Conservation (phyloP, 2,888 invertebrate species). For the Clanis bilineata region DNA sequence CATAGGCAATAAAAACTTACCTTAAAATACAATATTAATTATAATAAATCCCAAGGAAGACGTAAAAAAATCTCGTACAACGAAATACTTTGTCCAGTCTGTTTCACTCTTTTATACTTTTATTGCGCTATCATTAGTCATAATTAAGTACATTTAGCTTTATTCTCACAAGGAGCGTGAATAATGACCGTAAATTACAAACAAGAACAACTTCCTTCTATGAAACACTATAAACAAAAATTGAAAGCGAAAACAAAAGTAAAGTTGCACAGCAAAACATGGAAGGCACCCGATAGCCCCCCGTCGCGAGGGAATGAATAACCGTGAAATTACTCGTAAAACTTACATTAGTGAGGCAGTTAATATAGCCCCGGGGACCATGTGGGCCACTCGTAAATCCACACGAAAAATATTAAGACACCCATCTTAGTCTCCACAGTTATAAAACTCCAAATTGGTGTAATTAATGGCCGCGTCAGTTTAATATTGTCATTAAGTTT, state of each 20-base stretch:
- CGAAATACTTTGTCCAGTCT: background rate
- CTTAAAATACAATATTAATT: too few relatives aligned
- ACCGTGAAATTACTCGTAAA: slow-evolving; percentile 80
- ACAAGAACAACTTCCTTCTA: slow-evolving; percentile 4
- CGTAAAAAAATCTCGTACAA: background rate
- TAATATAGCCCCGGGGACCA: slow-evolving; percentile 65
- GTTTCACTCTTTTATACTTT: background rate
- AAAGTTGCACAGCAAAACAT: slow-evolving; percentile 1
- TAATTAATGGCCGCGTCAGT: slow-evolving; percentile 51
- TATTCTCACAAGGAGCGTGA: slow-evolving; percentile 2
- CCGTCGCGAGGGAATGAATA: slow-evolving; percentile 64
- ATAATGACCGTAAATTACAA: slow-evolving; percentile 2
- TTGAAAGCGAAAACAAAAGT: slow-evolving; percentile 7
- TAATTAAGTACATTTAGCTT: slow-evolving; percentile 4
- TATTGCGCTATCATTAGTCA: background rate
- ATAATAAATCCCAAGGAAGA: background rate
- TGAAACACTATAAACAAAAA: background rate
- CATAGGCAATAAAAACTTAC: too few relatives aligned
- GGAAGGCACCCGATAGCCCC: slow-evolving; percentile 39
- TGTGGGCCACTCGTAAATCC: slow-evolving; percentile 68
- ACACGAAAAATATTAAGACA: slow-evolving; percentile 53
- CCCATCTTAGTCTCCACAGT: slow-evolving; percentile 45
- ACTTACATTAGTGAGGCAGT: slow-evolving; percentile 71
- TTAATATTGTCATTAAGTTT: slow-evolving; percentile 30
- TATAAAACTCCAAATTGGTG: slow-evolving; percentile 63